phyloP scores from a whole-genome alignment of 2,888 invertebrate genomes.

The Quadroppia sp. region DNA sequence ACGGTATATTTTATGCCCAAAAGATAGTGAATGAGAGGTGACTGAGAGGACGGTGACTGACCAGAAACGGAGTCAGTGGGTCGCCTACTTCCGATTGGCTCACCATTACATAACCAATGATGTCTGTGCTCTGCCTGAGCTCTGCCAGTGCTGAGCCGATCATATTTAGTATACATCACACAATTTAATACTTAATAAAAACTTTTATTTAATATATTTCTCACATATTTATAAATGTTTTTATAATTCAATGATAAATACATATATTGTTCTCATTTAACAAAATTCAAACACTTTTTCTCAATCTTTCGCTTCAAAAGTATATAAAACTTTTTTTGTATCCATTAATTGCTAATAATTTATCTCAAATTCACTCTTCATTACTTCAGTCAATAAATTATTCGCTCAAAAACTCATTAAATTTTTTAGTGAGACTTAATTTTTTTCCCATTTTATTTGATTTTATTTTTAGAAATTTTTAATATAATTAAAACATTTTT shows the following conservation, averaged over 20 bases:
- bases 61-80: conserved; percentile 14
- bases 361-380: background rate
- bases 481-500: background rate
- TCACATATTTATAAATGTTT: background rate
- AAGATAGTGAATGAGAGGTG: background rate
- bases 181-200: background rate
- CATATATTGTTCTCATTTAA: background rate
- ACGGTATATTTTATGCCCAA: background rate
- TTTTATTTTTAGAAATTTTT: conserved; percentile 8
- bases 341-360: background rate
- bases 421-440: conserved; percentile 4
- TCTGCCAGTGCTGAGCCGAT: background rate
- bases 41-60: conserved; percentile 24
- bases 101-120: too few relatives aligned
- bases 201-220: background rate
- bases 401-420: conserved; percentile 16
- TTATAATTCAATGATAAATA: background rate
- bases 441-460: background rate
- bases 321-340: background rate
- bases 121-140: background rate
- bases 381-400: conserved; percentile 8
- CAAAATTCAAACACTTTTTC: background rate
- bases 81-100: background rate
- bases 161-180: background rate
- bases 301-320: background rate